A percentile compares a stretch with the other conserved stretches of the same genome.
These are phyloP conservation scores for Phaethon lepturus DNA, from an alignment of 2,113 vertebrate species.

Conservation along the genomic window DNA sequence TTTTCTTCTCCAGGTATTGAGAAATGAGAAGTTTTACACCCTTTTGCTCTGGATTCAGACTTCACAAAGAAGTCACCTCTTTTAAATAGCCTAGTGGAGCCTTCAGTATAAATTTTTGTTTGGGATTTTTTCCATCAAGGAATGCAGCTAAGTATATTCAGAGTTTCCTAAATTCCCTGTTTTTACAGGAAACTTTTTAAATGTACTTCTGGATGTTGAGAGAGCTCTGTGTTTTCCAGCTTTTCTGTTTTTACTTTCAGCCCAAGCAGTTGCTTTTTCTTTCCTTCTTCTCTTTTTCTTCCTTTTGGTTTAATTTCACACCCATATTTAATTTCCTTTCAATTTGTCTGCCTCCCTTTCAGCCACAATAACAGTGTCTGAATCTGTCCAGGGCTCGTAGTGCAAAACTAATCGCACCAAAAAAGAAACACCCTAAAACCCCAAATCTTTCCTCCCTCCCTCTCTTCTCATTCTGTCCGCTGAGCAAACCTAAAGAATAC, in stretches of 20 bases:
- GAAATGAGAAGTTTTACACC: neutral
- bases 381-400: neutral
- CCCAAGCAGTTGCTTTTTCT: neutral
- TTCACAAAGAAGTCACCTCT: neutral
- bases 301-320: conserved; percentile 39
- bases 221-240: neutral
- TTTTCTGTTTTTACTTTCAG: conserved; percentile 5
- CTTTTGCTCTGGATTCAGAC: neutral
- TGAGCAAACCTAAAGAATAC: neutral
- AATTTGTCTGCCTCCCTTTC: conserved; percentile 2
- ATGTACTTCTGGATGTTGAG: neutral
- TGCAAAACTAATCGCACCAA: conserved; percentile 20
- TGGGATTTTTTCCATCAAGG: neutral
- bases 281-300: neutral
- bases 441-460: neutral
- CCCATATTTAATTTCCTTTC: conserved; percentile 32
- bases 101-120: neutral
- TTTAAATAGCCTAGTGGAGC: neutral
- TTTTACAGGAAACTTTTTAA: neutral
- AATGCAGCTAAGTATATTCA: neutral
- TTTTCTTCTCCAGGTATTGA: neutral
- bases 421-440: neutral
- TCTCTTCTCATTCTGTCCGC: neutral
- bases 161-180: neutral
- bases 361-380: neutral